Conservation (phyloP, 1,140 invertebrate genomes). For the Helicoverpa armigera region DNA sequence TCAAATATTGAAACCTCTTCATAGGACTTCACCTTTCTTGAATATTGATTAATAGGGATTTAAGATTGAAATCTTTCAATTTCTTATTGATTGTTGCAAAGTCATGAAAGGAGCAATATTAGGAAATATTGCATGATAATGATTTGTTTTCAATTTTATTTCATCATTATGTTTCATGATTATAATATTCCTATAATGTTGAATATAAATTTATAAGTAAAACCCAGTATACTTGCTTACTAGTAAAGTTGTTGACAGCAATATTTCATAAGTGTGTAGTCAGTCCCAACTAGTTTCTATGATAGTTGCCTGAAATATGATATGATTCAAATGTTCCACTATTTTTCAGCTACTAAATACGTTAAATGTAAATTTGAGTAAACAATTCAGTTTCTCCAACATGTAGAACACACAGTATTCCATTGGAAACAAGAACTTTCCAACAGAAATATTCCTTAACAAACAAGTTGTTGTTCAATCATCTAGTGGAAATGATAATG, state of each 20-base stretch:
- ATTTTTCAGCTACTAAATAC: background rate
- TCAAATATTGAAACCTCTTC: no score
- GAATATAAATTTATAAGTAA: background rate
- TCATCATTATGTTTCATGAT: no score
- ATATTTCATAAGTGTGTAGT: background rate
- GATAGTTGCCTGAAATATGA: constrained; percentile 16
- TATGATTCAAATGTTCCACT: background rate
- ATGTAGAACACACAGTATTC: background rate
- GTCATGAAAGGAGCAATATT: no score
- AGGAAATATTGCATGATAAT: background rate
- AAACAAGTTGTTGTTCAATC: constrained; percentile 21
- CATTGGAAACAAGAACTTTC: background rate
- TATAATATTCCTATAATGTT: background rate
- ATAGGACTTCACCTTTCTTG: no score
- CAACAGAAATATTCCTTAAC: constrained; percentile 3
- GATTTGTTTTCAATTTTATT: background rate
- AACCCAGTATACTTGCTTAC: background rate
- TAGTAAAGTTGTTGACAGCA: background rate
- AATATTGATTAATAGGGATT: no score
- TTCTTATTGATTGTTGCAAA: no score
- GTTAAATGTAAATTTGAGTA: background rate
- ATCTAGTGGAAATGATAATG: constrained; percentile 9
- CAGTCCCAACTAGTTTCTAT: background rate
- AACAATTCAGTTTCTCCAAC: background rate
- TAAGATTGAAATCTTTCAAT: no score